Base-by-base conservation (phyloP, 2,797 vertebrate species). In the Echeneis naucrates region DNA sequence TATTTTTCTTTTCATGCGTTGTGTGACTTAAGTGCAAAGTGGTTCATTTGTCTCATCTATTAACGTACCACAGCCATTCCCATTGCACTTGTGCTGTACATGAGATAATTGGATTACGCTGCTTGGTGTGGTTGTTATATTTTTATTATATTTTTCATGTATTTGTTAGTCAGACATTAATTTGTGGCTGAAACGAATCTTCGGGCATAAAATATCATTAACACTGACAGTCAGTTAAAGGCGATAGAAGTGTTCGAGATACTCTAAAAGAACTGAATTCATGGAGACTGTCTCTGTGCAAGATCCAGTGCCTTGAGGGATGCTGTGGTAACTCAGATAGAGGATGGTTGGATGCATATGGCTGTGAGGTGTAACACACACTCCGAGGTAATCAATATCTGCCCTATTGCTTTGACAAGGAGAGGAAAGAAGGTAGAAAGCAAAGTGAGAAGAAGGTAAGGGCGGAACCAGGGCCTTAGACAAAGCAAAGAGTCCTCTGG, bases 351-450 rank as follows among this genome's bases (percentile, higher is more conserved):
- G 61, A 71, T 80, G 65, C 71, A 80, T 77, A 84, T 83, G 73
- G 84, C 83, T 89, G 62, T 30, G 0, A 84, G 80, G 61, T 81
- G 84, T 71, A 71, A 37, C 50, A 63, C 68, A 81, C 77, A 83
- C 66, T 75, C 79, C 52, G 57, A 70, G 58, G 59, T 82, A 84
- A 90, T 92, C 87, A 57, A 92, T 92, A 89, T 83, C 64, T 84
- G 79, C 79, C 72, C 84, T 81, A 52, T 81, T 74, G 78, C 79
- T 85, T 82, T 84, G 77, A 86, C 70, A 72, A 65, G 19, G 47
- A 70, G 64, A 52, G 52, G 60, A 67, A 68, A 54, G 54, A 70
- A 60, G 47, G 68, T 42, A 54, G 68, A 70, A 67, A 73, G 44
- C 52, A 55, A 69, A 44, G 66, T 57, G 58, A 53, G 45, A 76